Conservation (phyloP, 2,888 invertebrate genomes). For the Papilio elwesi region DNA sequence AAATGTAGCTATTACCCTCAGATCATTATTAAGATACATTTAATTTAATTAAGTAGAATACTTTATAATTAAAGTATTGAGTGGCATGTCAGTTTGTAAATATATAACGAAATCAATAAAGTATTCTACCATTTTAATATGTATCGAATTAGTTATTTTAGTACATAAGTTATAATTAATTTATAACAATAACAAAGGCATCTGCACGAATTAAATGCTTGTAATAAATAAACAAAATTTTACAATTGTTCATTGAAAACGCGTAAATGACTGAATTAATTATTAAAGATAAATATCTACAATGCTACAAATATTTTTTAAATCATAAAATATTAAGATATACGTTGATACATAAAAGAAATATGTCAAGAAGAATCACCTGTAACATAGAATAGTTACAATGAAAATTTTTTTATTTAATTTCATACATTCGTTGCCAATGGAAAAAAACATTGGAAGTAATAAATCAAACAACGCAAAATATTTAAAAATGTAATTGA, state of each 20-base stretch:
- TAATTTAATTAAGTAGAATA: slow-evolving; percentile 43
- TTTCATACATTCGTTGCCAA: slow-evolving; percentile 53
- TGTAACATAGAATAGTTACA: slow-evolving; percentile 10
- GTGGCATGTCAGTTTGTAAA: background rate
- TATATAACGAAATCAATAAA: slow-evolving; percentile 16
- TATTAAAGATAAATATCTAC: background rate
- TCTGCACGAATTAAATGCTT: background rate
- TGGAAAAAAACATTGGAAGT: slow-evolving; percentile 70
- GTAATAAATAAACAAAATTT: background rate
- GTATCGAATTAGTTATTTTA: background rate
- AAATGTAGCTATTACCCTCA: slow-evolving; percentile 28
- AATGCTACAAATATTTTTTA: slow-evolving; percentile 1
- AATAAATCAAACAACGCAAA: slow-evolving; percentile 50
- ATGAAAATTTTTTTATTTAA: background rate
- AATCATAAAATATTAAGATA: slow-evolving; percentile 4
- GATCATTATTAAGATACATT: slow-evolving; percentile 36
- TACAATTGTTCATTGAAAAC: background rate
- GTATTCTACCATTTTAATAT: slow-evolving; percentile 22
- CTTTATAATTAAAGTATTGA: background rate
- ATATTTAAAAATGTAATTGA: slow-evolving; percentile 45
- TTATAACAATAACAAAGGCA: background rate
- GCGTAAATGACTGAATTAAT: background rate
- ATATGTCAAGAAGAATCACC: slow-evolving; percentile 21
- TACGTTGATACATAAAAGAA: slow-evolving; percentile 1
- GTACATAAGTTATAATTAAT: background rate